Evolutionary conservation across 2,113 vertebrate species (phyloP), one percentile per base, ranked within the genome.

Genomic region (Aepyceros melampus): DNA sequence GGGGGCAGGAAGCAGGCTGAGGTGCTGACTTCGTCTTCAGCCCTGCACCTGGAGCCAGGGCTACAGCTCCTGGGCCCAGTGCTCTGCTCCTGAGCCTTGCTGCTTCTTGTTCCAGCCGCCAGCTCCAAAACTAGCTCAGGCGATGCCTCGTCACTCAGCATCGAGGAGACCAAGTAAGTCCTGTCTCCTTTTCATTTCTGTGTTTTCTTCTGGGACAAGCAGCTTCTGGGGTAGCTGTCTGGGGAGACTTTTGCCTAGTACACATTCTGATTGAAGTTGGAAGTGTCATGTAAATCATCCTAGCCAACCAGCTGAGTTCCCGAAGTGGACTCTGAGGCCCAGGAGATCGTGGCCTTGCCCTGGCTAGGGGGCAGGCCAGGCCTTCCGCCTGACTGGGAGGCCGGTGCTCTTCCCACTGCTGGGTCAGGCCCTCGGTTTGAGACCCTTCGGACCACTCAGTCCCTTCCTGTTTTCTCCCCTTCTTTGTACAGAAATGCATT

Each of bases 131-230:
- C 99, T 17, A 99, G 99, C 33, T 98, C 99, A 31, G 99, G 99
- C 60, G 99, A 99, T 94, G 99, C 99, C 15, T 98, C 97, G 0
- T 99, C 99, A 1, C 99, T 99, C 90, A 99, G 99, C 98, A 99
- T 99, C 0, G 99, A 99, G 92, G 99, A 99, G 90, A 99, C 99
- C 23, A 99, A 99, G 99, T 99, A 87, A 98, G 99, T 98, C 31
- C 49, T 1, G 1, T 25, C 3, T 51, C 10, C 62, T 29, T 23
- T 21, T 0, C 14, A 23, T n/a, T 36, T 53, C 14, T 8, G 0
- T 33, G 25, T 49, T 74, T 81, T 55, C 21, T 87, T 25, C 15
- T 51, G 67, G 53, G 53, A 33, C 31, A 33, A 33, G 60, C 60
- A 64, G 31, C 40, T 87, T 25, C 23, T 51, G 53, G 53, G 58